Conservation (phyloP, 1,140 invertebrate species). For the Cherax quadricarinatus region DNA sequence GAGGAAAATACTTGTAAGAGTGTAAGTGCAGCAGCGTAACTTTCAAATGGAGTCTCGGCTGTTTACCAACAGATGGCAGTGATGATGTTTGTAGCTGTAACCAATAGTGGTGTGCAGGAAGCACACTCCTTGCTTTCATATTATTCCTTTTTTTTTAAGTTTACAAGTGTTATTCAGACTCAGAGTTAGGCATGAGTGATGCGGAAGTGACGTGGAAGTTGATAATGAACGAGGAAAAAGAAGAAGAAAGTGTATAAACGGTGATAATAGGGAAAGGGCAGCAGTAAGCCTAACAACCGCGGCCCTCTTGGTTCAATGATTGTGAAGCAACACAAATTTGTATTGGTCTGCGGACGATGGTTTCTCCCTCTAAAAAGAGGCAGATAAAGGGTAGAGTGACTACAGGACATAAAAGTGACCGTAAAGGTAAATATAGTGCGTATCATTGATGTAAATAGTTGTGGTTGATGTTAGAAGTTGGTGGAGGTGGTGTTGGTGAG, state of each 20-base stretch:
- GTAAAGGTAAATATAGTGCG: constrained; percentile 49
- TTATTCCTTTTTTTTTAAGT: constrained; percentile 35
- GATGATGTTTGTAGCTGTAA: constrained; percentile 65
- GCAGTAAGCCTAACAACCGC: constrained; percentile 67
- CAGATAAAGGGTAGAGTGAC: constrained; percentile 69
- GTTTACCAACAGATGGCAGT: constrained; percentile 66
- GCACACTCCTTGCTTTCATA: constrained; percentile 12
- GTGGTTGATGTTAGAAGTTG: neutral
- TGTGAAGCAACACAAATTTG: constrained; percentile 69
- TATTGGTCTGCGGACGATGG: constrained; percentile 69
- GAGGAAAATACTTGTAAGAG: neutral
- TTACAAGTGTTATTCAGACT: constrained; percentile 27
- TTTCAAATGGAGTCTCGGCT: constrained; percentile 65
- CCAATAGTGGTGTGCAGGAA: constrained; percentile 50
- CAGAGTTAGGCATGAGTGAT: constrained; percentile 18
- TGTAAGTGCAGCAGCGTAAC: constrained; percentile 57
- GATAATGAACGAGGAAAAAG: constrained; percentile 63
- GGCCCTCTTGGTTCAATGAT: constrained; percentile 70
- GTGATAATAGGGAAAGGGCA: constrained; percentile 46
- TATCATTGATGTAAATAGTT: neutral
- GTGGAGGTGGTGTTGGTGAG: constrained; percentile 17
- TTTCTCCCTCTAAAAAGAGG: constrained; percentile 70
- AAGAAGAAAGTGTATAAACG: constrained; percentile 57
- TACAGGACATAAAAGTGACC: constrained; percentile 55
- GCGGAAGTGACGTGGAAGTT: constrained; percentile 23